Evolutionary conservation across 2,797 vertebrate genomes (phyloP), one percentile per base, ranked within the genome.

Genomic region (Amblyopsis hoosieri): DNA sequence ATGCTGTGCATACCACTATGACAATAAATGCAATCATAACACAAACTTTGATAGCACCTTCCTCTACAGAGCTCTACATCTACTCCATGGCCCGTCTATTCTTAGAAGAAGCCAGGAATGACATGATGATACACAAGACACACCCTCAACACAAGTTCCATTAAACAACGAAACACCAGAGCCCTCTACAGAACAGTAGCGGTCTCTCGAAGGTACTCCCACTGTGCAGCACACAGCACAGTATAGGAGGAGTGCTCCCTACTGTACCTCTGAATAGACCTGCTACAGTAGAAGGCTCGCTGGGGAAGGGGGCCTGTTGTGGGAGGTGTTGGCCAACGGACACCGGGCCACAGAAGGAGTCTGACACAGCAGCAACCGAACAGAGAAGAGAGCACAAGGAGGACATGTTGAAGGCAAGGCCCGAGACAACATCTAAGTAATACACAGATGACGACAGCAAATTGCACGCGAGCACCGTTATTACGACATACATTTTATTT

Each of bases 181-280:
- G 9, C 12, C 52, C 42, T 46, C 7, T 52, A 50, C 57, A 54
- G 64, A 29, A 46, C 4, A 19, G 51, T 53, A 63, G 70, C 23
- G 23, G 23, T 60, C 7, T 11, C 33, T 45, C 14, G 10, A 14
- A 57, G 14, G n/a, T 42, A 51, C 66, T 75, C 55, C 62, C 50
- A 52, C 61, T 55, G 48, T 62, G 67, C 71, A 23, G 9, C 12
- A 23, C 23, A 23, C 23, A 3, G 23, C 23, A 4, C 23, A 29
- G 23, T 29, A 29, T 4, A 29, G 23, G 23, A 29, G 57, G 69
- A 58, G 45, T 69, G 66, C 76, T 72, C 64, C 66, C 81, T 90
- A 85, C 93, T 92, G 92, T 95, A 96, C 93, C 94, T 97, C 93
- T 94, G 91, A 96, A 96, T 91, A 98, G 94, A 93, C 93, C 94